These are phyloP conservation scores for Pseudois nayaur DNA, from an alignment of 2,113 vertebrate species.

Conservation along the genomic window DNA sequence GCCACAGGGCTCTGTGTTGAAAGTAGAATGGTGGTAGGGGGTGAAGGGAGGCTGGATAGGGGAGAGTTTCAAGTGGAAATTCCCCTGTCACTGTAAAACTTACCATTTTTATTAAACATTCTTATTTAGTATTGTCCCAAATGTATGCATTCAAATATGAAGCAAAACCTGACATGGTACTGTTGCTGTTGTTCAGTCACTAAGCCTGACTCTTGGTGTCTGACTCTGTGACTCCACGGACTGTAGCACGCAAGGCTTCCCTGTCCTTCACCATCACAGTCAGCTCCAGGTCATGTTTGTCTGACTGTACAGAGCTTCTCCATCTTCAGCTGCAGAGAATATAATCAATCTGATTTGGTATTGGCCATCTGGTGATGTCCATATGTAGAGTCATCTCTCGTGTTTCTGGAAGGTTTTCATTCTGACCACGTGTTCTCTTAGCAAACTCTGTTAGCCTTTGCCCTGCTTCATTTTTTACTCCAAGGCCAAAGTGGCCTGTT, in stretches of 20 bases:
- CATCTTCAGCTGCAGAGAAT: background rate
- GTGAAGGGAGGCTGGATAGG: background rate
- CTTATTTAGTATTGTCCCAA: background rate
- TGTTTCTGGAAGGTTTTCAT: background rate
- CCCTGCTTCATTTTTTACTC: background rate
- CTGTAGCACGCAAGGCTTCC: background rate
- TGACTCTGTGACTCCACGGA: background rate
- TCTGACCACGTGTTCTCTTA: background rate
- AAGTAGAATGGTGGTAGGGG: background rate
- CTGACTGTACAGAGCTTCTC: background rate
- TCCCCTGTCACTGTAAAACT: background rate
- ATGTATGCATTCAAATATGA: background rate
- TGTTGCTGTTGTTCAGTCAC: background rate
- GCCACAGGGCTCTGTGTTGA: background rate
- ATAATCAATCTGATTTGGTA: background rate
- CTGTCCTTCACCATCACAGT: background rate
- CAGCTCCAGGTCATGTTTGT: background rate
- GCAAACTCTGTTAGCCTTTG: background rate
- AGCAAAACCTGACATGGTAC: background rate
- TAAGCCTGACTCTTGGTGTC: background rate
- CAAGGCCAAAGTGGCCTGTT: background rate
- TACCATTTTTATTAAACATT: background rate
- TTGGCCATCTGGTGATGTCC: background rate
- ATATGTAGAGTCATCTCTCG: background rate
- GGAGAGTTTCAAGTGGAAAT: background rate